Percentiles rank a stretch among this genome's conserved stretches.
Conservation (phyloP, 2,888 invertebrate genomes). For the Hypercompe scribonia region DNA sequence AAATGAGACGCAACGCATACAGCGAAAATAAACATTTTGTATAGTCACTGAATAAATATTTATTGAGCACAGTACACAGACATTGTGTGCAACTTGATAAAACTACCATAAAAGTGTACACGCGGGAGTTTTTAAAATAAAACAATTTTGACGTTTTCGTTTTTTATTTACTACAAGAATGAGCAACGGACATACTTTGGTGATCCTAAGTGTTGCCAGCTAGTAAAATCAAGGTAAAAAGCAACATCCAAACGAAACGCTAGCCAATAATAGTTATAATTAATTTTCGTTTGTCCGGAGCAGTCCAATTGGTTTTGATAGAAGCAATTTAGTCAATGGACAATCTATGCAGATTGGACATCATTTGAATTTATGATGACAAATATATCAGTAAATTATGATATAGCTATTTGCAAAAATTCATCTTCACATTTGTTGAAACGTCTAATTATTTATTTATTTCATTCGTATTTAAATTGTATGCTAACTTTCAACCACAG, state of each 20-base stretch:
- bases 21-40: not conserved
- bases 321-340: conserved; percentile 27
- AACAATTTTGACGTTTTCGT: not conserved
- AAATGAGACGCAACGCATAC: not conserved
- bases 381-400: conserved; percentile 26
- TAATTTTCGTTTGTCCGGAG: conserved; percentile 15
- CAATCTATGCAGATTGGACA: conserved; percentile 29
- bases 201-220: not conserved
- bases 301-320: conserved; percentile 24
- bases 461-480: not conserved
- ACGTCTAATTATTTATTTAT: conserved; percentile 9
- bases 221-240: not conserved
- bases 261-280: conserved; percentile 12
- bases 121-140: not conserved
- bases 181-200: not conserved
- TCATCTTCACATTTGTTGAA: conserved; percentile 10
- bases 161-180: not conserved
- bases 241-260: not conserved
- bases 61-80: not conserved
- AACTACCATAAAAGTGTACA: not conserved
- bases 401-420: conserved; percentile 14
- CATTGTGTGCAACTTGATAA: not conserved
- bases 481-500: not conserved
- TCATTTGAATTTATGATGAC: conserved; percentile 30
- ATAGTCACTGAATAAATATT: not conserved